Evolutionary conservation across 2,113 vertebrate genomes (phyloP).

Genomic region (Cyanocitta stelleri): DNA sequence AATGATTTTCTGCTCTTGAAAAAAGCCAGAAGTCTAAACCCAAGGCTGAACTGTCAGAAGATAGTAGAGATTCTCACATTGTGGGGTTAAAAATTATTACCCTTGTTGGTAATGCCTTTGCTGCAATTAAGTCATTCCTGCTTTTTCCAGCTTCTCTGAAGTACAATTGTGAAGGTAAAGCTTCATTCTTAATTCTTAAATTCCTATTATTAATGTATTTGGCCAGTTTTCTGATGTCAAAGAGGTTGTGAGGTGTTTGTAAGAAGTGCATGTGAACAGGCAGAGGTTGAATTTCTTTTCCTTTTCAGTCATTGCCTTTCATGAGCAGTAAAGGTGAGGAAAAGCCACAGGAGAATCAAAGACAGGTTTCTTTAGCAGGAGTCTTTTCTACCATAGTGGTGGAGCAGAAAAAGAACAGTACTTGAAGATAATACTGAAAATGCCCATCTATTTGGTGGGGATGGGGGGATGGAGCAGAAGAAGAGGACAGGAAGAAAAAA

Average conservation of each 20-base stretch:
- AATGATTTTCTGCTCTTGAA: neutral
- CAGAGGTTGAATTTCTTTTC: neutral
- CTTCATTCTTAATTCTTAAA: neutral
- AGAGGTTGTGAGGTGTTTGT: neutral
- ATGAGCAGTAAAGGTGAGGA: neutral
- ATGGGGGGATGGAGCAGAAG: neutral
- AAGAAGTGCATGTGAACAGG: neutral
- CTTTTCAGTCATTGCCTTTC: neutral
- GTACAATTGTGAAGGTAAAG: neutral
- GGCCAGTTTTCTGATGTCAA: neutral
- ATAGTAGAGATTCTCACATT: neutral
- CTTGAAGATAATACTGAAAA: neutral
- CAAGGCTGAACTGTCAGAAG: neutral
- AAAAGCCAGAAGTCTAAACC: neutral
- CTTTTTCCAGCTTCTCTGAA: neutral
- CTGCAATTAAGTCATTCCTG: neutral
- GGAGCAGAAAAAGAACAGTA: neutral
- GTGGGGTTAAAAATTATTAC: neutral
- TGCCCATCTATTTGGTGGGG: neutral
- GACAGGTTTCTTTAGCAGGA: neutral
- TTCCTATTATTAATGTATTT: neutral
- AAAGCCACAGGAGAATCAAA: neutral
- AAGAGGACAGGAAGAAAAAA: neutral
- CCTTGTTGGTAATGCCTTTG: neutral
- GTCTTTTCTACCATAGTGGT: neutral